Base-by-base conservation (phyloP, 2,797 vertebrate genomes). In the Pseudomugil tenellus region DNA sequence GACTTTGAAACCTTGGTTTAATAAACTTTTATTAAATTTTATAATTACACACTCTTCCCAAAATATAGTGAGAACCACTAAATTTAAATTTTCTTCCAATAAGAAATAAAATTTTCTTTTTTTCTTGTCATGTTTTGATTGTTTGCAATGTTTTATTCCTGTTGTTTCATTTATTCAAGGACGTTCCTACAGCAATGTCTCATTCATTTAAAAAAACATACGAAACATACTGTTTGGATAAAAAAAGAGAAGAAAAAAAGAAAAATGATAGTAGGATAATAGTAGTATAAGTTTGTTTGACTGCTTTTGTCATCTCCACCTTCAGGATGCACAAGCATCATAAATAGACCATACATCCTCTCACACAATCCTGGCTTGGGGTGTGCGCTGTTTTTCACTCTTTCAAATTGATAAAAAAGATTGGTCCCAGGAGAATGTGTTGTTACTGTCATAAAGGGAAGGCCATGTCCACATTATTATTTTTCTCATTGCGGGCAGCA, bases 391-490 rank as follows among this genome's bases (percentile, higher is more conserved):
- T 90, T 88, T 86, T 84, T 87, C 84, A 89, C 78, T 76, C 76
- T 70, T 90, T 75, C 63, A 81, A 82, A 91, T 85, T 92, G 89
- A 92, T 92, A 88, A 90, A 92, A 92, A 92, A 90, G 90, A 94
- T 92, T 90, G 89, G 89, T 92, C 92, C 90, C 91, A 67, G 85
- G 91, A 90, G 91, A 91, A 88, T 86, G 85, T 91, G 90, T 90
- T 92, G 92, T 92, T 93, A 84, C 87, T 83, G 85, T 90, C 92
- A 92, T 93, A 93, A 94, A 93, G 85, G 83, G 92, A 94, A 94
- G 93, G 92, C 92, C 91, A 92, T 93, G 88, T 93, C 86, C 91
- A 79, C 83, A 77, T 92, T 93, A 93, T 94, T 91, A 92, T 92
- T 87, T 89, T 89, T 88, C 84, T 92, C 88, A 89, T 90, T 75